Conservation (phyloP, 2,113 vertebrate genomes). For the Tautogolabrus adspersus region DNA sequence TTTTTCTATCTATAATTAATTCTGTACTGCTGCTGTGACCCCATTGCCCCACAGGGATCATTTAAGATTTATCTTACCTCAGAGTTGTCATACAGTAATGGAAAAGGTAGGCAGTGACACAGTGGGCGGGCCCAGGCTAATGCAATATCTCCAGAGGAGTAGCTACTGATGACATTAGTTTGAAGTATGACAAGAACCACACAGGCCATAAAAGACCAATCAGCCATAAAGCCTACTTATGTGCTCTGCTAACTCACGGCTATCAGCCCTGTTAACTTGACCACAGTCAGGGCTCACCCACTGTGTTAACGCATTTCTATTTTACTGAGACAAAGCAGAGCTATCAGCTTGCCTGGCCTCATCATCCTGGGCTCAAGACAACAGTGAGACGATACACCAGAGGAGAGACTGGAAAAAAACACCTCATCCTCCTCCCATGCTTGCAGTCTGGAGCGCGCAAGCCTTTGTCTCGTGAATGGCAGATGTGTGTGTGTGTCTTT, state of each 20-base stretch:
- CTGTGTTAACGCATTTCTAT: constrained; percentile 47
- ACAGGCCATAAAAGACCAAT: constrained; percentile 64
- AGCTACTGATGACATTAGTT: constrained; percentile 65
- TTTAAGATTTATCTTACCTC: constrained; percentile 41
- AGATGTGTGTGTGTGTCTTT: background rate
- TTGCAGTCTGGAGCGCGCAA: constrained; percentile 19
- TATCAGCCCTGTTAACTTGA: constrained; percentile 51
- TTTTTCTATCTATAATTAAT: constrained; percentile 50
- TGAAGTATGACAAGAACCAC: constrained; percentile 63
- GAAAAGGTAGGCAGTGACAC: constrained; percentile 33
- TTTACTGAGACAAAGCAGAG: constrained; percentile 49
- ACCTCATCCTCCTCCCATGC: constrained; percentile 50
- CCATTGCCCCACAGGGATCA: constrained; percentile 36
- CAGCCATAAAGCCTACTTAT: constrained; percentile 47
- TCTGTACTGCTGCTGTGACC: constrained; percentile 42
- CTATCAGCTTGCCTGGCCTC: constrained; percentile 46
- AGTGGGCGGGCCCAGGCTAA: constrained; percentile 44
- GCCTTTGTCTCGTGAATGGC: constrained; percentile 49
- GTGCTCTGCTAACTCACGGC: constrained; percentile 48
- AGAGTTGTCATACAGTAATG: constrained; percentile 51
- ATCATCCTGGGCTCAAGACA: constrained; percentile 35
- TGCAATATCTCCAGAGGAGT: constrained; percentile 59
- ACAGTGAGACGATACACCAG: constrained; percentile 48
- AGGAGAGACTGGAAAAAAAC: constrained; percentile 59
- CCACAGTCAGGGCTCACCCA: constrained; percentile 21